phyloP scores from a whole-genome alignment of 2,888 invertebrate species.

The Drosophila vallismaia region DNA sequence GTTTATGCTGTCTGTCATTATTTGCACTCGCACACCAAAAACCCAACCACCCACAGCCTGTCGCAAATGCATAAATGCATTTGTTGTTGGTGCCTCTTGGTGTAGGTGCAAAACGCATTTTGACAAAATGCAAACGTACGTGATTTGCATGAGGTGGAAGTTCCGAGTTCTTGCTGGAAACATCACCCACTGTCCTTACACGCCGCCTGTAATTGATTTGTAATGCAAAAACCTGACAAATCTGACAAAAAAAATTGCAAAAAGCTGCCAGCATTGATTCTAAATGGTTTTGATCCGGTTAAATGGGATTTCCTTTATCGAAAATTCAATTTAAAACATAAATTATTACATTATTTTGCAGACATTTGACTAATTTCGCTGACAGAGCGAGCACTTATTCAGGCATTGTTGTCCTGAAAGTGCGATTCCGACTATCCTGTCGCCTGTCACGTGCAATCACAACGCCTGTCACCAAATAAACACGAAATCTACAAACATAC shows the following conservation, averaged over 20 bases:
- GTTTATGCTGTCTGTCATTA: slow-evolving; percentile 78
- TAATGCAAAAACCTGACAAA: slow-evolving; percentile 66
- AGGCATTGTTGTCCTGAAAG: slow-evolving; percentile 4
- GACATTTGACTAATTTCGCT: slow-evolving; percentile 19
- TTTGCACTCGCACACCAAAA: slow-evolving; percentile 51
- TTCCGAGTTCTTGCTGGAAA: neutral
- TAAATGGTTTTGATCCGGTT: slow-evolving; percentile 8
- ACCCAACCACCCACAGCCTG: slow-evolving; percentile 10
- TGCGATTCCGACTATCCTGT: slow-evolving; percentile 28
- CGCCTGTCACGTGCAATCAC: slow-evolving; percentile 55
- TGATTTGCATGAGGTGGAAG: slow-evolving; percentile 65
- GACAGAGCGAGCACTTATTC: slow-evolving; percentile 18
- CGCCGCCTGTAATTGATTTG: slow-evolving; percentile 75
- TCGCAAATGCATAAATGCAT: slow-evolving; percentile 30
- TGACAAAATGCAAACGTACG: slow-evolving; percentile 76
- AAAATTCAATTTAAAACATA: too few relatives aligned
- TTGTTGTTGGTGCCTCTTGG: slow-evolving; percentile 43
- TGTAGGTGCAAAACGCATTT: slow-evolving; percentile 75
- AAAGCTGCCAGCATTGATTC: slow-evolving; percentile 6
- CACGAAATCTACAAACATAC: slow-evolving; percentile 7
- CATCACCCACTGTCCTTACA: slow-evolving; percentile 31
- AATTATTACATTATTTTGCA: neutral
- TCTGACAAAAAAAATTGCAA: slow-evolving; percentile 39
- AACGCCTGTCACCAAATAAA: slow-evolving; percentile 40
- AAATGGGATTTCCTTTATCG: slow-evolving; percentile 2